Base-by-base conservation (phyloP, 2,113 vertebrate species). In the Suncus etruscus region DNA sequence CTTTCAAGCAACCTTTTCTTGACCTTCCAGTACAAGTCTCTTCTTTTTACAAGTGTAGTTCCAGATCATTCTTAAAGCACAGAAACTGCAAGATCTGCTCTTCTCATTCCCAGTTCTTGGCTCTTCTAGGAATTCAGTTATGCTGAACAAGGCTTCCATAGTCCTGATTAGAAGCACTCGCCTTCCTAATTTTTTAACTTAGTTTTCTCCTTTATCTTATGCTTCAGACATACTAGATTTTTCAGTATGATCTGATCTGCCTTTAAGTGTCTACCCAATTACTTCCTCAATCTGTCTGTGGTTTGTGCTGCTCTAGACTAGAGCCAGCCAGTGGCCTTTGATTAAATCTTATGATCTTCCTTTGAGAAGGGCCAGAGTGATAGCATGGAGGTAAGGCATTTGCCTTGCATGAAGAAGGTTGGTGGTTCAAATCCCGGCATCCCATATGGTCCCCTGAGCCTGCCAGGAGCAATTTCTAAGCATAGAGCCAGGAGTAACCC, bases 21-120 rank as follows among this genome's bases (percentile, higher is more conserved):
- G 39, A 29, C 31, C 20, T 87, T 91, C 58, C 65, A 70, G 3
- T 11, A 29, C 4, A 45, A 27, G 6, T 11, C 47, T 76, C 81
- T 86, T n/a, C n/a, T 86, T 77, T 87, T 87, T n/a, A 31, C 50
- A 70, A 47, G n/a, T 68, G 20, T 92, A 5, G 83, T 87, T 92
- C 72, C 24, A 83, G 68, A 91, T 39, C 87, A 11, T 79, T 74
- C 24, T 74, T 73, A 58, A 48, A 93, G 27, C 80, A 78, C 1
- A 83, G 47, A n/a, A 31, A 39, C 82, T 31, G 39, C 22, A 68
- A 75, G 76, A 51, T 63, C 58, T 20, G 8, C 10, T 80, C 14
- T 31, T 75, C 25, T 14, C 25, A 50, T 6, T 50, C 58, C 16
- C 27, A n/a, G 16, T 3, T 48, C 81, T 20, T 51, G 25, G 45